Evolutionary conservation across 2,888 invertebrate genomes (phyloP).

Genomic region (Tenthredo livida): DNA sequence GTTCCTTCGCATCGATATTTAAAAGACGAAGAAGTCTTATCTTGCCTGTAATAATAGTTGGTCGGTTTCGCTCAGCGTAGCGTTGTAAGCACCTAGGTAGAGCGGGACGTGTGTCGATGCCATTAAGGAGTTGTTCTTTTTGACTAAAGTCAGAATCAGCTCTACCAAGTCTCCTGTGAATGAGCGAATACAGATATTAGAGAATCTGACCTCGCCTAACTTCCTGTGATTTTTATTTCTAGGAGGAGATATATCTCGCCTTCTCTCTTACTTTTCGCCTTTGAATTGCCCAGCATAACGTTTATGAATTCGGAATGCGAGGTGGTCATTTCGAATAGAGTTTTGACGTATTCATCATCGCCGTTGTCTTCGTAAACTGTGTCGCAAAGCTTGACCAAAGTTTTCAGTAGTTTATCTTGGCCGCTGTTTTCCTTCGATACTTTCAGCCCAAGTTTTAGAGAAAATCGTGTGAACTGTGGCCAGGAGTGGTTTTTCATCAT

Average conservation of each 20-base stretch:
- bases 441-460: constrained; percentile 85
- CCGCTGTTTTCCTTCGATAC: constrained; percentile 72
- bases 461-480: constrained; percentile 77
- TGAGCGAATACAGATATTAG: constrained; percentile 33
- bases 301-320: constrained; percentile 89
- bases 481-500: constrained; percentile 71
- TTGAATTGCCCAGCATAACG: constrained; percentile 81
- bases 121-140: constrained; percentile 84
- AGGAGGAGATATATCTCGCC: neutral
- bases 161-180: constrained; percentile 83
- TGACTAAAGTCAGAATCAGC: constrained; percentile 83
- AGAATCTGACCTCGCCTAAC: neutral
- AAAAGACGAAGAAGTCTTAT: neutral
- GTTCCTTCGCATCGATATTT: neutral
- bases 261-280: constrained; percentile 69
- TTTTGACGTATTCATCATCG: constrained; percentile 79
- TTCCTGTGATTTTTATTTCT: neutral
- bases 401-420: constrained; percentile 80
- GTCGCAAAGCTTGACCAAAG: constrained; percentile 81
- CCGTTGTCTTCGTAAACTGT: constrained; percentile 80
- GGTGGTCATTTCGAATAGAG: constrained; percentile 86
- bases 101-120: constrained; percentile 86
- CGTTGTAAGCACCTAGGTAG: constrained; percentile 89
- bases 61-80: constrained; percentile 85
- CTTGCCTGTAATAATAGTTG: constrained; percentile 82